phyloP scores from a whole-genome alignment of 2,113 vertebrate species.

The Ceyx margarethae region DNA sequence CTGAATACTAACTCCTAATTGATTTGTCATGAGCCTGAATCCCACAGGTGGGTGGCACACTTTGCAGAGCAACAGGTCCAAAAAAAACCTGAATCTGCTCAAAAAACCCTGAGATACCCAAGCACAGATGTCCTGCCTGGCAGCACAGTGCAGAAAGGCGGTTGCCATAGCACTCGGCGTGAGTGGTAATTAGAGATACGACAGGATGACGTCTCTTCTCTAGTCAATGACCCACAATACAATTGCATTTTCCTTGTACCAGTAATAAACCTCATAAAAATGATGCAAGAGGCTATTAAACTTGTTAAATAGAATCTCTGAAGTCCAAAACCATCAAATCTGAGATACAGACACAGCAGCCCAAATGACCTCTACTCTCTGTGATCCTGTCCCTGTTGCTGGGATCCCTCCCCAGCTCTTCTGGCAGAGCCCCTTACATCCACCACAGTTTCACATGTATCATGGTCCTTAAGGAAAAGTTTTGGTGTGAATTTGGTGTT shows the following conservation, averaged over 20 bases:
- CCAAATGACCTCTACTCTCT: neutral
- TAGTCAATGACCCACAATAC: neutral
- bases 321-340: neutral
- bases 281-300: fast-evolving
- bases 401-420: neutral
- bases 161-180: neutral
- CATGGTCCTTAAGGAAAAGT: fast-evolving
- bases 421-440: neutral
- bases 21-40: neutral
- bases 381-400: fast-evolving
- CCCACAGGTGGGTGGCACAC: neutral
- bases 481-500: neutral
- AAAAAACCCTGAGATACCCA: neutral
- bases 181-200: neutral
- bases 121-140: neutral
- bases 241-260: neutral
- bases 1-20: neutral
- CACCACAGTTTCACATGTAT: neutral
- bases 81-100: neutral
- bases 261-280: neutral
- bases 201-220: neutral
- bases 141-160: neutral
- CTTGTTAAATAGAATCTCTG: neutral
- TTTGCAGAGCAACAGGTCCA: neutral
- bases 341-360: neutral